phyloP scores from a whole-genome alignment of 2,113 vertebrate genomes.

The Ramphastos sulfuratus region DNA sequence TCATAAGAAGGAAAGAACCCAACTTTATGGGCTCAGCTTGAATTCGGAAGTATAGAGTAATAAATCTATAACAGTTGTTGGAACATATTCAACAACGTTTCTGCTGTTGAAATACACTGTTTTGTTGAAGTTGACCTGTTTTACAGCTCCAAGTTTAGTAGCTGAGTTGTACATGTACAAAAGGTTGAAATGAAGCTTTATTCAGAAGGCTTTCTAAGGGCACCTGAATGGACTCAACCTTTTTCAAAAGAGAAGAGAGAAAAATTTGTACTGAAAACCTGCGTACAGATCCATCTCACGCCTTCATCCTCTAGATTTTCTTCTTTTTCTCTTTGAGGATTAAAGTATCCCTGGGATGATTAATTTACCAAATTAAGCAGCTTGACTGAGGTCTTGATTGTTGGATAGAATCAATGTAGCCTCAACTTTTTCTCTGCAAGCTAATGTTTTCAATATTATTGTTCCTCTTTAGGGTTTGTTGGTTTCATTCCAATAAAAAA shows the following conservation, averaged over 20 bases:
- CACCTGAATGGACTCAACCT: background rate
- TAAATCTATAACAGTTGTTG: background rate
- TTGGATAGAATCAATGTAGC: background rate
- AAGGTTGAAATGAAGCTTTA: background rate
- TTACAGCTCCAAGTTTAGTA: background rate
- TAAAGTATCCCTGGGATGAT: background rate
- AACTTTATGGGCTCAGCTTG: background rate
- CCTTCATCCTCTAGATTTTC: background rate
- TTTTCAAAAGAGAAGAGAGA: background rate
- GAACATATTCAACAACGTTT: background rate
- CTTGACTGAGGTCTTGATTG: background rate
- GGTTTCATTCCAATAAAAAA: background rate
- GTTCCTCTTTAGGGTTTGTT: background rate
- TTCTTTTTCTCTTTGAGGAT: background rate
- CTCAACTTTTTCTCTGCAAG: background rate
- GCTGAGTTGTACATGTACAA: background rate
- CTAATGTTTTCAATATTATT: background rate
- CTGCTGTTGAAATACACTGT: background rate
- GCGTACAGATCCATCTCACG: background rate
- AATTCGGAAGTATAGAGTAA: background rate
- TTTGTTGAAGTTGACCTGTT: background rate
- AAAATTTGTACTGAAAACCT: background rate
- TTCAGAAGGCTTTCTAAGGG: background rate
- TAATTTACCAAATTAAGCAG: background rate
- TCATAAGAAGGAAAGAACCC: background rate